These are phyloP conservation scores for Mormyrus lacerda DNA, from an alignment of 2,113 vertebrate genomes.

Conservation along the genomic window DNA sequence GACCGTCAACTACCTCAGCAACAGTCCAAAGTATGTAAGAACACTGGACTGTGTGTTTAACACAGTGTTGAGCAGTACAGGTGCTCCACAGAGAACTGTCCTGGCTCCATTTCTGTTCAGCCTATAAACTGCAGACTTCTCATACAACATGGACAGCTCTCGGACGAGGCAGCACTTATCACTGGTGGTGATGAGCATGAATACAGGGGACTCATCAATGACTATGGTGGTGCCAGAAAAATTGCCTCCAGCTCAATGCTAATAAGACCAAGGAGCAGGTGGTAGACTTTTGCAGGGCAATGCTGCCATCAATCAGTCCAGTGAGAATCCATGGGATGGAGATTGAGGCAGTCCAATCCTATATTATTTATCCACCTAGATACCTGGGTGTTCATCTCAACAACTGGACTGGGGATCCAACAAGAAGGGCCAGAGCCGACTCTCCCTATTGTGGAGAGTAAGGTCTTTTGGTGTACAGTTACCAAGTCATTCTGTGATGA, in stretches of 20 bases:
- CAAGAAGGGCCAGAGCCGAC: background rate
- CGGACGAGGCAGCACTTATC: background rate
- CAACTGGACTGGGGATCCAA: too few relatives aligned
- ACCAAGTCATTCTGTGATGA: background rate
- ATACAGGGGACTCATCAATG: background rate
- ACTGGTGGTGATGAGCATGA: background rate
- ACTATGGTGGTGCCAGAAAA: background rate
- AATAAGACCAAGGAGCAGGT: background rate
- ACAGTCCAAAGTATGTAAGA: background rate
- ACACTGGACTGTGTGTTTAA: background rate
- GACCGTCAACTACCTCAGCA: background rate
- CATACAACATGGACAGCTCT: background rate
- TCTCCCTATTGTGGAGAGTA: background rate
- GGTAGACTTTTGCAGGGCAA: background rate
- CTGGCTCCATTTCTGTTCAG: background rate
- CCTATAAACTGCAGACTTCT: background rate
- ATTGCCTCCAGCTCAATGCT: background rate
- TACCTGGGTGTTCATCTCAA: too few relatives aligned
- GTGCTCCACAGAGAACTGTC: background rate
- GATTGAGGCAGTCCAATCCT: too few relatives aligned
- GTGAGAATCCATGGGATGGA: background rate
- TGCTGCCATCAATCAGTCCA: background rate
- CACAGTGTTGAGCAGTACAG: background rate
- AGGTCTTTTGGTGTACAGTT: background rate
- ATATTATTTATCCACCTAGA: too few relatives aligned